Evolutionary conservation across 1,140 invertebrate species (phyloP), one percentile per base, ranked within the genome.

Genomic region (Paramacrobiotus metropolitanus): DNA sequence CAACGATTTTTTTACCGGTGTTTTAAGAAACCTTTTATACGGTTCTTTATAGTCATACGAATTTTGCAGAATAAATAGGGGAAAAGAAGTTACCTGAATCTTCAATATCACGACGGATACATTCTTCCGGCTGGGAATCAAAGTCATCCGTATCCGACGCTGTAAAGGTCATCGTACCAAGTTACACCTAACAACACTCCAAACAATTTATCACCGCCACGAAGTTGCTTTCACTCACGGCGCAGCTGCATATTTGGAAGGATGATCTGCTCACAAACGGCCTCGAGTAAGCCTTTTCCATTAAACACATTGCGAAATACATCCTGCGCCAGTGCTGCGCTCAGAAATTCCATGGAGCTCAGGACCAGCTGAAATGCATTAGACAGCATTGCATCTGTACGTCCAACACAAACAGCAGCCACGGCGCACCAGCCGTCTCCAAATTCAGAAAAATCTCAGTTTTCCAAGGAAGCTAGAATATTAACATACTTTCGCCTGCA

Each of bases 61-160:
- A 62, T 1, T 20, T 21, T 24, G 18, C 18, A 60, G 15, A 2
- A 18, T 30, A 61, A 20, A 61, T 15, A n/a, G n/a, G 24, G 1
- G 44, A n/a, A 60, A n/a, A n/a, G n/a, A 31, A 45, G 55, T 59
- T 65, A 75, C 74, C 75, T n/a, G 90, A 93, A 2, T 92, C 93
- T 77, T 98, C 93, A 64, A 98, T 90, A 75, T 98, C 94, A 59
- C 89, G 77, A 40, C 91, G 76, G 63, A 96, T 94, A 69, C 95
- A 98, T 75, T 98, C 93, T 72, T 97, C 93, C 0, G 92, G 87
- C 73, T 95, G 96, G 69, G 96, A 90, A 73, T 94, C 87, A 75
- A 96, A 97, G 31, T 93, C 70, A 75, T 97, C 93, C 73, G 88
- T 83, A 76, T 98, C 94, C 1, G 85, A 85, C 61, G 82, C 86